Evolutionary conservation across 2,888 invertebrate species (phyloP), one percentile per base, ranked within the genome.

Genomic region (Eristalis arbustorum): DNA sequence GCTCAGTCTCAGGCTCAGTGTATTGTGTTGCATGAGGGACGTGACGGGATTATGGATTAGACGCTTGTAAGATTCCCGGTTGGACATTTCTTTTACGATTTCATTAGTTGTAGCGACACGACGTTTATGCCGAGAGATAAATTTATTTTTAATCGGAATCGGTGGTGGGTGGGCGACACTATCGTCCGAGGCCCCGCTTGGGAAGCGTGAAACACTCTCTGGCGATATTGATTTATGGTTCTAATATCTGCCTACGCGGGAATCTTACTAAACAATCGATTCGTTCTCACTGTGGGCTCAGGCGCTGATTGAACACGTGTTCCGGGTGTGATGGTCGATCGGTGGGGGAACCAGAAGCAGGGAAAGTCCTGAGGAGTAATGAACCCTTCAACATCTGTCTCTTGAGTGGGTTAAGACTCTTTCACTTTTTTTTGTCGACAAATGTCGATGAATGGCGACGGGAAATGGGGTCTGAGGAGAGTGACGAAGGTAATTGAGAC

Each of bases 61-160:
- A 61, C 62, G 28, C 62, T 49, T 79, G 78, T 64, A 56, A 69
- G 64, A 74, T 34, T 73, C 28, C 63, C 56, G 22, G 25, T 40
- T 67, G 61, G 28, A 62, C 59, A 28, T 13, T 59, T 56, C 59
- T 72, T 78, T 66, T 62, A 82, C 49, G 82, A 74, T 82, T 78
- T 82, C 57, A 87, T 74, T 82, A 85, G 66, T 69, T 82, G 40
- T 42, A 23, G 31, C 66, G 22, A 76, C 78, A 87, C 78, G 85
- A 87, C 85, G 71, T 78, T 82, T 74, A 82, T 78, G 56, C 69
- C 49, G 71, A 42, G 59, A 61, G 40, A 37, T 73, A 82, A 77
- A 78, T 78, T 71, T 78, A 77, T 62, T 82, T 87, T 82, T 82
- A 87, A 74, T 87, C 78, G 62, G 69, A 77, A 87, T 57, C 74